Evolutionary conservation across 2,888 invertebrate genomes (phyloP), one percentile per base, ranked within the genome.

Genomic region (Sthenelais limicola): DNA sequence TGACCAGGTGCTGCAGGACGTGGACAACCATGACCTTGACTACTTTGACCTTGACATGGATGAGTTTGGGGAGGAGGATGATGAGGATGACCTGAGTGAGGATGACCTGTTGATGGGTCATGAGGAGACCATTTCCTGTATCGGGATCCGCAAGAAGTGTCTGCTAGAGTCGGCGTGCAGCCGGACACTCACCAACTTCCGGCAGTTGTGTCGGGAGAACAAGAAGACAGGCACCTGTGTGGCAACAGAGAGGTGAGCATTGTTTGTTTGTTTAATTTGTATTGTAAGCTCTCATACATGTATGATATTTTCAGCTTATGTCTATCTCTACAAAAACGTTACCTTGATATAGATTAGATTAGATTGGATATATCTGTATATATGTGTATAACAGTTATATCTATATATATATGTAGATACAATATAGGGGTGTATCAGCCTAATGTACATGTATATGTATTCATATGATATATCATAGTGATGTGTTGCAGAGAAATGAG

Each of bases 181-280:
- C n/a, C 68, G 51, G 51, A 51, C 70, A 24, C 38, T 70, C n/a
- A 52, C 52, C 7, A 56, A 70, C 56, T 70, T 70, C 70, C 49
- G 70, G 38, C 49, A 43, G 5, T 35, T 52, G 3, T 70, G 70
- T 38, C 33, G 56, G 54, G 70, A 70, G 30, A 70, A 70, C 38
- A 70, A 70, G 70, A 70, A 70, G 38, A 33, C 51, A 21, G 38
- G 33, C 38, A 38, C 35, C 24, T 70, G 70, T 35, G 70, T 70
- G 26, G 35, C 70, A 24, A 38, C 70, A 3, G 70, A 70, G 5
- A 54, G 52, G 70, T 70, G 30, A 56, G 70, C 24, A 21, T 35
- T 5, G 12, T n/a, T n/a, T n/a, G n/a, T n/a, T n/a, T n/a, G n/a
- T n/a, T n/a, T n/a, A n/a, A n/a, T n/a, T n/a, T n/a, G n/a, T n/a